Evolutionary conservation across 2,888 invertebrate species (phyloP).

Genomic region (Eretmocerus hayati): DNA sequence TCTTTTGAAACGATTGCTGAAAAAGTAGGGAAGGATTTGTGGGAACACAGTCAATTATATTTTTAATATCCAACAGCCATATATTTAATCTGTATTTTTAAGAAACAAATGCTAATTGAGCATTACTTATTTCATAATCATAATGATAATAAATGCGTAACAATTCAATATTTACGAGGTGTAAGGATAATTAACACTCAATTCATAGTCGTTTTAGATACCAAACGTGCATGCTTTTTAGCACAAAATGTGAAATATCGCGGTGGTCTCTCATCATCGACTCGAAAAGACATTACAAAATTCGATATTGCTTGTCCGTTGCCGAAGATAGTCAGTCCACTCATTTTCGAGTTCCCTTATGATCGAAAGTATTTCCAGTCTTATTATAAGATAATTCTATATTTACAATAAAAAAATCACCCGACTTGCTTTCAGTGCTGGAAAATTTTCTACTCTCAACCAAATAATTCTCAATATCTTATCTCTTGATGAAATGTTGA

Average conservation of each 20-base stretch:
- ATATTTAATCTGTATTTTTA: constrained; percentile 47
- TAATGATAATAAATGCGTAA: constrained; percentile 48
- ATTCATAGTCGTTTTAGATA: constrained; percentile 46
- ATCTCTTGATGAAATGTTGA: too few relatives aligned
- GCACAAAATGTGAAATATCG: constrained; percentile 35
- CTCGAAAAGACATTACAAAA: constrained; percentile 41
- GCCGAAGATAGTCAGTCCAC: constrained; percentile 25
- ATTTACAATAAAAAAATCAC: constrained; percentile 33
- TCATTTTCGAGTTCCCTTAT: too few relatives aligned
- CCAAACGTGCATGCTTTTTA: constrained; percentile 29
- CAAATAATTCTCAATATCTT: too few relatives aligned
- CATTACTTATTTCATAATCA: constrained; percentile 47
- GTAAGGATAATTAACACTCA: constrained; percentile 46
- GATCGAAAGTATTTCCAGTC: constrained; percentile 16
- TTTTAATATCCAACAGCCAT: constrained; percentile 47
- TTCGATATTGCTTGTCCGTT: constrained; percentile 45
- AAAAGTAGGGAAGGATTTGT: background rate
- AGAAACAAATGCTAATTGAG: constrained; percentile 49
- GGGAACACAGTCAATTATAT: background rate
- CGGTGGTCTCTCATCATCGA: constrained; percentile 27
- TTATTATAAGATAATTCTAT: constrained; percentile 23
- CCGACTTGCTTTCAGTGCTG: constrained; percentile 18
- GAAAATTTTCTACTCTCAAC: too few relatives aligned
- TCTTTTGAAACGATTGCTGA: constrained; percentile 21
- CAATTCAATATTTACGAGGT: constrained; percentile 44